Evolutionary conservation across 2,888 invertebrate genomes (phyloP).

Genomic region (Ectemnius cavifrons): DNA sequence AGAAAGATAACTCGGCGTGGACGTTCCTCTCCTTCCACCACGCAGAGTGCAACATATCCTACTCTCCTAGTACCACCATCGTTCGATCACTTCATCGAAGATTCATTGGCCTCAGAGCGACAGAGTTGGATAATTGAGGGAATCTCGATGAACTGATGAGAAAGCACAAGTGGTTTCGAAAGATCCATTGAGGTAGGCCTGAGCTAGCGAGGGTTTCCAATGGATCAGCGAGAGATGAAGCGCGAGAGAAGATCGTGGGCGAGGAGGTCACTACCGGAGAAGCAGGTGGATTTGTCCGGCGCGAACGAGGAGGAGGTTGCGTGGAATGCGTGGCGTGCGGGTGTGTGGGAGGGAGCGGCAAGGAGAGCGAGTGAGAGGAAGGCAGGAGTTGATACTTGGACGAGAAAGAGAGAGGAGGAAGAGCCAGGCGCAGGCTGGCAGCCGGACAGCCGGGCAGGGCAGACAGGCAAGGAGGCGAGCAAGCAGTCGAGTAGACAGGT

Average conservation of each 20-base stretch:
- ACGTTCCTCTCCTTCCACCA: too few relatives aligned
- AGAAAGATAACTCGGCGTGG: background rate
- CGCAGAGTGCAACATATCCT: too few relatives aligned
- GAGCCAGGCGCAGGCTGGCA: constrained; percentile 33
- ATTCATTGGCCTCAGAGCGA: too few relatives aligned
- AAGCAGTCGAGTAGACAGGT: background rate
- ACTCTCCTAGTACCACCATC: too few relatives aligned
- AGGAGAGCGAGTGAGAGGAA: background rate
- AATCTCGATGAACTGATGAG: too few relatives aligned
- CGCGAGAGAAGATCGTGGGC: background rate
- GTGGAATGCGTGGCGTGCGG: too few relatives aligned
- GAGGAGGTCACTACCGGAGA: background rate
- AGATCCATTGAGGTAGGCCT: too few relatives aligned
- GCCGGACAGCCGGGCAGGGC: constrained; percentile 15
- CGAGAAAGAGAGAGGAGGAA: constrained; percentile 14
- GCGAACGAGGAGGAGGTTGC: background rate
- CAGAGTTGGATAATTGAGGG: too few relatives aligned
- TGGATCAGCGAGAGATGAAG: background rate
- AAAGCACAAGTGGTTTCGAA: too few relatives aligned
- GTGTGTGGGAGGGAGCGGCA: constrained; percentile 1
- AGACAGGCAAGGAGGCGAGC: constrained; percentile 1
- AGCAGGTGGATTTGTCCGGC: constrained; percentile 5
- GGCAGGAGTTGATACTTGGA: background rate
- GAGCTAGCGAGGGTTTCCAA: too few relatives aligned
- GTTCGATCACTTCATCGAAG: too few relatives aligned